Evolutionary conservation across 2,888 invertebrate species (phyloP).

Genomic region (Stegana nigrithorax): DNA sequence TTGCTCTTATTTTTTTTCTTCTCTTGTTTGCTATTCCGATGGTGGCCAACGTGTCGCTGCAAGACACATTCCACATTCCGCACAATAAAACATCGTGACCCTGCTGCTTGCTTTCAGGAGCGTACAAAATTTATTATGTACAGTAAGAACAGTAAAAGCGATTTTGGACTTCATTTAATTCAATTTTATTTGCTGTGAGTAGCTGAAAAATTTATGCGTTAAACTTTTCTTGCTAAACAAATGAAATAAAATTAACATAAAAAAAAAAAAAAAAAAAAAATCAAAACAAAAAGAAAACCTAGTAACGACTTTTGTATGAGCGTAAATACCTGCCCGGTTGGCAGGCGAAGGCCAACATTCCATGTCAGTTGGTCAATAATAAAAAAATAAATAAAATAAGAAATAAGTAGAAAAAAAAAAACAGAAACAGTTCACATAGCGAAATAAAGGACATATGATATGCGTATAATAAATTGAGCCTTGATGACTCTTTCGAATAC

Average conservation of each 20-base stretch:
- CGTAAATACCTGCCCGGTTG: no score
- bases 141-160: not conserved
- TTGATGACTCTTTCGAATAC: slow-evolving; percentile 5
- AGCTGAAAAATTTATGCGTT: not conserved
- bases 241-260: slow-evolving; percentile 5
- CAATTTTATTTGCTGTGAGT: not conserved
- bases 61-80: no score
- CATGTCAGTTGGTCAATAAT: not conserved
- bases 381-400: no score
- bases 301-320: no score
- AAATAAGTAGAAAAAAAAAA: no score
- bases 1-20: no score
- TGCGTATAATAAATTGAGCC: slow-evolving; percentile 11
- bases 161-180: slow-evolving; percentile 6
- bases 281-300: no score
- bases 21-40: no score
- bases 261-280: not conserved
- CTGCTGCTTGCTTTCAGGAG: no score
- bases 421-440: no score
- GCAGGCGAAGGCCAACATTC: no score
- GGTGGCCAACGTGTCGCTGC: no score
- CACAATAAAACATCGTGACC: not conserved
- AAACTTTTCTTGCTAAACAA: not conserved
- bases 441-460: slow-evolving; percentile 7
- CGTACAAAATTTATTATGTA: slow-evolving; percentile 3